phyloP scores from a whole-genome alignment of 2,113 vertebrate genomes.

The Melanostigma gelatinosum region DNA sequence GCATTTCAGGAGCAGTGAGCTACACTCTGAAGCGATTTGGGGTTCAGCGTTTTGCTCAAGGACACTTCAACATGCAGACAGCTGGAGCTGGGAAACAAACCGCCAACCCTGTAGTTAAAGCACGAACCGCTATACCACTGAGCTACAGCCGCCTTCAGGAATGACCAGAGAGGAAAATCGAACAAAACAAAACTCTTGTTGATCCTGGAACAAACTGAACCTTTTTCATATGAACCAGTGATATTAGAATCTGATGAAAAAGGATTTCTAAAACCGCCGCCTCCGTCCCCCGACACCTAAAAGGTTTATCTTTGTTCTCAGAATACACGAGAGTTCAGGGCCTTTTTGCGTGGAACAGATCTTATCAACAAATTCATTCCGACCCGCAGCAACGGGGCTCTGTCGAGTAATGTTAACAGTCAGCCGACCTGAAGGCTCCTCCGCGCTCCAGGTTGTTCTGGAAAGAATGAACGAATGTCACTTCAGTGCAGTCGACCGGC shows the following conservation, averaged over 20 bases:
- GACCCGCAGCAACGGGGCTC: neutral
- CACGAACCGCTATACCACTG: too few species aligned
- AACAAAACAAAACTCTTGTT: neutral
- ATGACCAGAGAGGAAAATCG: neutral
- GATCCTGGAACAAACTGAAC: neutral
- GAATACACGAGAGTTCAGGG: neutral
- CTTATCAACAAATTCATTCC: slow-evolving; percentile 7
- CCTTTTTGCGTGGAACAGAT: slow-evolving; percentile 19
- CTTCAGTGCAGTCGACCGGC: slow-evolving; percentile 8
- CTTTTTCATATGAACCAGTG: neutral
- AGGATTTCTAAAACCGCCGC: neutral
- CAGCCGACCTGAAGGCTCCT: neutral
- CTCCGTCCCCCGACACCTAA: neutral
- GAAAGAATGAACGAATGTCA: neutral
- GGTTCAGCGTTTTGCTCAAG: too few species aligned
- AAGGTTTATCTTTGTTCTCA: neutral
- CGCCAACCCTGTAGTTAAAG: too few species aligned
- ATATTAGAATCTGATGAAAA: neutral
- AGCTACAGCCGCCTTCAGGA: too few species aligned
- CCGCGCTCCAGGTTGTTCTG: neutral
- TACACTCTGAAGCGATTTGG: too few species aligned
- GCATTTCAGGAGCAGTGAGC: too few species aligned
- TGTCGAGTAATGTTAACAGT: neutral
- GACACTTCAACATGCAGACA: too few species aligned
- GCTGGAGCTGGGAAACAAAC: too few species aligned